phyloP scores from a whole-genome alignment of 2,797 vertebrate species.

The Sebastes hopkinsi region DNA sequence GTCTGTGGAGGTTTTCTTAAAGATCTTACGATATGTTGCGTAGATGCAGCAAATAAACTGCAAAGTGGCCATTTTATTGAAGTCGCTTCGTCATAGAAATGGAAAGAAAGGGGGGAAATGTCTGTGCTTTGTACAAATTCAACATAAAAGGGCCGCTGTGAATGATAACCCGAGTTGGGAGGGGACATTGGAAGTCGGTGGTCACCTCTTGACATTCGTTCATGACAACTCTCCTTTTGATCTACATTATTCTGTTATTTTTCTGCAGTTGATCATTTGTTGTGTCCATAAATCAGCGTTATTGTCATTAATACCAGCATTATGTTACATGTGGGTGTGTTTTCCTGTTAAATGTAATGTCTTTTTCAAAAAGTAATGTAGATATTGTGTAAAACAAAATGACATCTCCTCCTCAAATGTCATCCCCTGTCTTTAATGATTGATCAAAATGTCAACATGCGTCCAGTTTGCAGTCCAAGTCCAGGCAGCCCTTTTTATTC shows the following conservation, averaged over 20 bases:
- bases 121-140: neutral
- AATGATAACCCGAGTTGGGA: neutral
- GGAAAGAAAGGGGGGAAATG: neutral
- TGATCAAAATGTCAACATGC: slow-evolving; percentile 79
- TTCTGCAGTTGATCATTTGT: neutral
- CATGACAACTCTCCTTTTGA: slow-evolving; percentile 19
- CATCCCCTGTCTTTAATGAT: slow-evolving; percentile 73
- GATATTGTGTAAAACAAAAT: slow-evolving; percentile 28
- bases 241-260: neutral
- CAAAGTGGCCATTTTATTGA: neutral
- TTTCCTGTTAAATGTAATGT: neutral
- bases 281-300: neutral
- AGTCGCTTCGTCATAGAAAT: neutral
- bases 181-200: neutral
- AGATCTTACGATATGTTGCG: neutral
- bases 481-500: slow-evolving; percentile 41
- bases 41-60: neutral
- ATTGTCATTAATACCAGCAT: neutral
- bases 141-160: neutral
- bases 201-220: slow-evolving; percentile 16
- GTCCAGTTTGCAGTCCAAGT: slow-evolving; percentile 66
- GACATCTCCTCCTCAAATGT: slow-evolving; percentile 33
- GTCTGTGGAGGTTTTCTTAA: neutral
- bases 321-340: neutral
- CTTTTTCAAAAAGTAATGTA: neutral